Percentiles rank a stretch among this genome's conserved stretches.
These are phyloP conservation scores for Celastrina argiolus DNA, from an alignment of 2,888 invertebrate genomes.

Conservation along the genomic window DNA sequence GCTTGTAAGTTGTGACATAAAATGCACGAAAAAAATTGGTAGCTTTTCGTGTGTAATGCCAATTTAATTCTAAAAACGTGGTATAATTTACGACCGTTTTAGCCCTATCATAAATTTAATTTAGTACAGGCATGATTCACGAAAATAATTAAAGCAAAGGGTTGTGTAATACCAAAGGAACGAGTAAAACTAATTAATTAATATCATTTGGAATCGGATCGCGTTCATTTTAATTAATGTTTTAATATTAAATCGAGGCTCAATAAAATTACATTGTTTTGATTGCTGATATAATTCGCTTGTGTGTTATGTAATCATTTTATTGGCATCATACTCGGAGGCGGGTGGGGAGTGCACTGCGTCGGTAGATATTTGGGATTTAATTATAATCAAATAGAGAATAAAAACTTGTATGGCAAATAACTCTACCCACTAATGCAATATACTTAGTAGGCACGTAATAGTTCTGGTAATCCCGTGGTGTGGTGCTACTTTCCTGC, in stretches of 20 bases:
- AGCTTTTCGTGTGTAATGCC: conserved; percentile 10
- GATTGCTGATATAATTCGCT: background rate
- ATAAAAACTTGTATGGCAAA: too few species aligned
- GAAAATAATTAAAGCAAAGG: conserved; percentile 11
- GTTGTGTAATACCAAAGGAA: conserved; percentile 9
- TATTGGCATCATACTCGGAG: background rate
- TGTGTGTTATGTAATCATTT: background rate
- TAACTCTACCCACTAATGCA: too few species aligned
- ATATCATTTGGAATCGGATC: background rate
- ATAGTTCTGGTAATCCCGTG: too few species aligned
- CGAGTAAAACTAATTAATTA: conserved; percentile 5
- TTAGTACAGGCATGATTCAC: conserved; percentile 5
- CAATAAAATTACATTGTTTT: background rate
- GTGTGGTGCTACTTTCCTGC: too few species aligned
- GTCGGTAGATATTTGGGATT: background rate
- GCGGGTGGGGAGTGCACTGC: background rate
- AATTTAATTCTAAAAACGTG: conserved; percentile 10
- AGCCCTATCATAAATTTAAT: background rate
- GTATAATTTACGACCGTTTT: background rate
- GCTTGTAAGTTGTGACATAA: background rate
- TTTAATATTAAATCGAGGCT: conserved; percentile 9
- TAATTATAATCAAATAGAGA: too few species aligned
- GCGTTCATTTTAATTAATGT: conserved; percentile 18
- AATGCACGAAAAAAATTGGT: background rate
- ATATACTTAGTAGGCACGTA: too few species aligned